Conservation (phyloP, 1,140 invertebrate genomes). For the Lucilia cuprina region DNA sequence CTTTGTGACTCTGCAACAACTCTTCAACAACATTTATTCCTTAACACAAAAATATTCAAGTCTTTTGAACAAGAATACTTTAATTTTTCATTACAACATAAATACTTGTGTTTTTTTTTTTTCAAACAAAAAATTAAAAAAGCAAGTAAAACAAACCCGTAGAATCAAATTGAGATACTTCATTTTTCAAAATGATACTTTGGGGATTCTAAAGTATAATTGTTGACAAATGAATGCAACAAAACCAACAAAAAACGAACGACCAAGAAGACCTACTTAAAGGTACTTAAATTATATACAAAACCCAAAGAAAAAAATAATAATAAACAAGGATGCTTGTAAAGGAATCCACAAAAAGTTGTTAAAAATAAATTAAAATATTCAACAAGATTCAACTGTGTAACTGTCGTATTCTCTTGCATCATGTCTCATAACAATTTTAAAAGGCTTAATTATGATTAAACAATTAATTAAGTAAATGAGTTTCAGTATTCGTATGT, state of each 20-base stretch:
- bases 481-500: neutral
- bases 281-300: neutral
- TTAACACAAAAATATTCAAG: constrained; percentile 3
- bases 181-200: constrained; percentile 4
- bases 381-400: neutral
- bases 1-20: neutral
- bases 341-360: neutral
- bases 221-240: constrained; percentile 13
- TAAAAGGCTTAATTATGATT: neutral
- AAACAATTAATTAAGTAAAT: neutral
- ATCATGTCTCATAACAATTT: neutral
- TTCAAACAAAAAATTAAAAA: neutral
- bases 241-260: neutral
- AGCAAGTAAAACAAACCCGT: neutral
- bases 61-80: neutral
- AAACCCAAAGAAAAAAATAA: neutral
- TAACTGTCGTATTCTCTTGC: neutral
- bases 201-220: neutral
- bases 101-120: neutral
- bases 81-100: neutral
- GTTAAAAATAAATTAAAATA: neutral
- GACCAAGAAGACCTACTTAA: neutral
- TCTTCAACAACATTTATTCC: neutral
- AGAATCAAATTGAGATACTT: neutral
- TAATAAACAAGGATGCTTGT: neutral